Evolutionary conservation across 2,888 invertebrate genomes (phyloP), one percentile per base, ranked within the genome.

Genomic region (Papilio protenor): DNA sequence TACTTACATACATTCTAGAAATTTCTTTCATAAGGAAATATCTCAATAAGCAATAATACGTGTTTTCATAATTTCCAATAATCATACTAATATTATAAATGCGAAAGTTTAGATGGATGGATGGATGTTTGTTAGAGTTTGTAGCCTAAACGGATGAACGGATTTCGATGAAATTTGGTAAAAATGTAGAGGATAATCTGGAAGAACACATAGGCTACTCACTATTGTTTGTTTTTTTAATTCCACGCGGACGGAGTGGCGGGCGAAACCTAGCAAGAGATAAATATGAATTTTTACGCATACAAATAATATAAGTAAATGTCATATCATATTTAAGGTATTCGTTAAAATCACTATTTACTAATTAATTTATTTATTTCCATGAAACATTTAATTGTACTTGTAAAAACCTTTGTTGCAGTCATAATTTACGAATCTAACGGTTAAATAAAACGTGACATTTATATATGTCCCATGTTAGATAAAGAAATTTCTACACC

Each of bases 401-500:
- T 55, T 55, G 55, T 55, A 55, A 18, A 16, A n/a, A 21, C n/a
- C 55, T n/a, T 55, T n/a, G 55, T n/a, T n/a, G 10, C n/a, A n/a
- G n/a, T 18, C n/a, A n/a, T 4, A n/a, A 18, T 55, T 6, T 55
- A 59, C 12, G 1, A 14, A 27, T 61, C 14, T 61, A 27, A 61
- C 27, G 23, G 61, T 14, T 23, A 16, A 16, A 5, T 57, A 57
- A 57, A 57, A 61, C 14, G 6, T 61, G 27, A 27, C 27, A 71
- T 71, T 71, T 14, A 23, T 59, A 23, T 64, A 18, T 59, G 55
- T 49, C 57, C 27, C 18, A 11, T 12, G 40, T 10, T 52, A 55
- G 52, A 52, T 52, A 49, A 71, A 72, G 21, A n/a, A 12, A 52
- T 72, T 55, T 16, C 49, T n/a, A 49, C 55, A 55, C 33, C n/a